Percentiles rank a stretch among this genome's conserved stretches.
Evolutionary conservation across 2,797 vertebrate species (phyloP).

Genomic region (Notolepis coatsorum): DNA sequence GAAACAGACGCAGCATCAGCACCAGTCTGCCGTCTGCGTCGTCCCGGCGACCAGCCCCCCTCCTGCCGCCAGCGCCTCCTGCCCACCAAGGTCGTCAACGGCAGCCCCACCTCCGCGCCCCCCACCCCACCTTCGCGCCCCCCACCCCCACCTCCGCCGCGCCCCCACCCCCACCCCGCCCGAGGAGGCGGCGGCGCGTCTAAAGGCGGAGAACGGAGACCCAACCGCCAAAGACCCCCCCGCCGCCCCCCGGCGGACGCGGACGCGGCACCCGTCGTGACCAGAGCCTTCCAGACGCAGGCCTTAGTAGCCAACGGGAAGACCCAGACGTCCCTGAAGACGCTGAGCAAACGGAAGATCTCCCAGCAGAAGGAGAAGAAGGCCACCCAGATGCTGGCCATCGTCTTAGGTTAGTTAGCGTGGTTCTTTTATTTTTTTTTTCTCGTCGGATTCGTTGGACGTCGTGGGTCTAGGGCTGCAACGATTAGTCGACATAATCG

Average conservation of each 20-base stretch:
- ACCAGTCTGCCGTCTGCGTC: conserved; percentile 58
- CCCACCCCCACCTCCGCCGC: conserved; percentile 74
- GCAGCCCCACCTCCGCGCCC: conserved; percentile 77
- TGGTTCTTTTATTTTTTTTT: not conserved
- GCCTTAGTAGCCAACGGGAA: conserved; percentile 95
- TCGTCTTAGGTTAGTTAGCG: conserved; percentile 92
- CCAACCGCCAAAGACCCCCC: conserved; percentile 75
- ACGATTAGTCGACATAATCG: too few species aligned
- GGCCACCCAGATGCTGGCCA: conserved; percentile 98
- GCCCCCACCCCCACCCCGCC: conserved; percentile 71
- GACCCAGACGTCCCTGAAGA: conserved; percentile 91
- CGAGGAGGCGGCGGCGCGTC: too few species aligned
- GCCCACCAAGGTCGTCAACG: conserved; percentile 56
- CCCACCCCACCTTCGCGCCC: conserved; percentile 71
- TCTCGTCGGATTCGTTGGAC: too few species aligned
- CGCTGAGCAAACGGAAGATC: conserved; percentile 93
- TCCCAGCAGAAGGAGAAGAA: conserved; percentile 99
- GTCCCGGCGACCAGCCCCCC: conserved; percentile 70
- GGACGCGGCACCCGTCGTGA: conserved; percentile 73
- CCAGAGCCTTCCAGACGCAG: conserved; percentile 93
- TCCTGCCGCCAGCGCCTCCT: conserved; percentile 64
- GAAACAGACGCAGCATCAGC: conserved; percentile 84
- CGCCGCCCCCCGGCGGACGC: conserved; percentile 50
- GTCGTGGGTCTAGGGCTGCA: too few species aligned
- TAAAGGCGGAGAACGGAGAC: conserved; percentile 92